Evolutionary conservation across 2,888 invertebrate genomes (phyloP), one percentile per base, ranked within the genome.

Genomic region (Acanthacorydalis orientalis): DNA sequence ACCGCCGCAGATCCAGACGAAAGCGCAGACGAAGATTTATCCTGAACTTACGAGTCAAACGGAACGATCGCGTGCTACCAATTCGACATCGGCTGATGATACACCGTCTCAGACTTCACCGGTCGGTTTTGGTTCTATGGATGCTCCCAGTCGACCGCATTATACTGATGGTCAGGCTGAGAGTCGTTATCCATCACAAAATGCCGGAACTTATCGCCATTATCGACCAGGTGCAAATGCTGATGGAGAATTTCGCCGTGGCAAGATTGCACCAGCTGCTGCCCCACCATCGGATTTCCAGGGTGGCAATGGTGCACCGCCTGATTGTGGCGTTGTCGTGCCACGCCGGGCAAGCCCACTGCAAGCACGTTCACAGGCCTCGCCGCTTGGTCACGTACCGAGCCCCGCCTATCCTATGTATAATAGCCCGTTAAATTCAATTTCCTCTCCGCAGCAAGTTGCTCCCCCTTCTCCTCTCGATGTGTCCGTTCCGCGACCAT

Each of bases 391-490:
- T 46, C 83, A 83, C 64, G 81, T 78, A 31, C 78, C 81, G 55
- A 83, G 83, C 66, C 83, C 83, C 43, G 83, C 81, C 48, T 87
- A 87, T 68, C 86, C 86, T 38, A 77, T 84, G 73, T 87, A 87
- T 63, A 83, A 86, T 62, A 86, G 84, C 65, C 86, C 87, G 16
- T 78, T 83, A 78, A 79, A 80, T 59, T 76, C 81, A 6, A 75
- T 80, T 55, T 79, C 81, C 51, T 82, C 82, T 1, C 82, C 83
- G 6, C 81, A 80, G 57, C 79, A 78, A 55, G 63, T 71, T 9
- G 75, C 80, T 31, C 80, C 81, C 23, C 72, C 78, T 11, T 81
- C 82, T 38, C 82, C 83, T 8, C 62, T 83, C 54, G 82, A 83
- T 57, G 81, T 78, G 11, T 76, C 81, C 1, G 72, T 80, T 10